Evolutionary conservation across 2,888 invertebrate genomes (phyloP), one percentile per base, ranked within the genome.

Genomic region (Cephus spinipes): DNA sequence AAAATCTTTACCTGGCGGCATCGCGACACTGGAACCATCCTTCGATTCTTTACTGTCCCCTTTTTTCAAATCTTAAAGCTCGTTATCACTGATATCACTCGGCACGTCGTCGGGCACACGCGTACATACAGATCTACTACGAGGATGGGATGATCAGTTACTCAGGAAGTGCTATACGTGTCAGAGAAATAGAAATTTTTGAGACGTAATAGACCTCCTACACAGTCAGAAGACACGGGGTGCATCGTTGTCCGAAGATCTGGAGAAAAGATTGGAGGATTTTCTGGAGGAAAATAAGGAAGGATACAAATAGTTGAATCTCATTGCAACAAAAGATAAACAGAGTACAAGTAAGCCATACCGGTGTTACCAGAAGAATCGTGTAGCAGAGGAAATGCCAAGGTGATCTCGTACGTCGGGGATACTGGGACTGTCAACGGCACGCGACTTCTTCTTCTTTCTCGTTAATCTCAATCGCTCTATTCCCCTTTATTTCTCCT

Each of bases 321-420:
- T 55, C 40, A 9, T 55, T 55, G 40, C 9, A 55, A 23, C 9
- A 55, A 23, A 55, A 15, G 0, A 23, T 9, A 55, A 55, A 23
- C 2, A 40, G 23, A 55, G 23, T 23, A 55, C 23, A 55, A 23
- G 23, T 23, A 55, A 55, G 9, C 0, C 40, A 15, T 55, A 55
- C 23, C 40, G 40, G 40, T 55, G 40, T 9, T 23, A 55, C 9
- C 23, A 9, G 40, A 55, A 23, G 23, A 23, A 55, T 23, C 2
- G 15, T 23, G 23, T 55, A 9, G 68, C 68, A 78, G 74, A 78
- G 78, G 82, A 83, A 83, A 87, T 87, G 87, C 80, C 83, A 83
- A 86, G 83, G 83, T 87, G 87, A 87, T 84, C 79, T 36, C 30
- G 75, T 68, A 76, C 33, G 36, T 74, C 35, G 76, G 30, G 15